These are phyloP conservation scores for Nemapogon koenigi DNA, from an alignment of 2,888 invertebrate species.

Conservation along the genomic window DNA sequence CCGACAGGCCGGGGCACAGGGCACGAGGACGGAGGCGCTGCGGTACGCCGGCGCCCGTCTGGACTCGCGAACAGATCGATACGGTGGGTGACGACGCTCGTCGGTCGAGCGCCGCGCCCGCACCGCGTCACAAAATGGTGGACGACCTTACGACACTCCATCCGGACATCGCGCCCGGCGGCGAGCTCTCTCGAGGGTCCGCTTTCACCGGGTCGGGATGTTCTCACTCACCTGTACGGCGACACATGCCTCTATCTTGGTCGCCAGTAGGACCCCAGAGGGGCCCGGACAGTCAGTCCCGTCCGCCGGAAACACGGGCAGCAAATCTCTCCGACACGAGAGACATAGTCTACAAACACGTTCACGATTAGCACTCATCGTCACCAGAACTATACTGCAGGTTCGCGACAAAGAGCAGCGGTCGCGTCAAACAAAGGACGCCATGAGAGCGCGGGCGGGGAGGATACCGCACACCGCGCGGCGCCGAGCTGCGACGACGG, in stretches of 20 bases:
- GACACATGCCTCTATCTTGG: conserved; percentile 70
- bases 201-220: conserved; percentile 53
- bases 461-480: conserved; percentile 58
- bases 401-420: no score
- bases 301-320: conserved; percentile 67
- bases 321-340: conserved; percentile 65
- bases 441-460: conserved; percentile 63
- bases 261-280: conserved; percentile 62
- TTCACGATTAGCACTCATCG: conserved; percentile 62
- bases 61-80: conserved; percentile 24
- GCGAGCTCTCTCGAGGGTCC: conserved; percentile 61
- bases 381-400: no score
- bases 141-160: conserved; percentile 67
- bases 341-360: conserved; percentile 70
- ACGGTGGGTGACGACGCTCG: conserved; percentile 49
- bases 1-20: no score
- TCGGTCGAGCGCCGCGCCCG: conserved; percentile 57
- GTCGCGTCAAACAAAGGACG: conserved; percentile 51
- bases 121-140: conserved; percentile 65
- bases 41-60: conserved; percentile 55
- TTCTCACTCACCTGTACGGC: conserved; percentile 69
- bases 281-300: conserved; percentile 60
- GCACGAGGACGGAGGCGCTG: conserved; percentile 13
- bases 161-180: conserved; percentile 59
- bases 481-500: conserved; percentile 61